Evolutionary conservation across 2,888 invertebrate species (phyloP), one percentile per base, ranked within the genome.

Genomic region (Drosophila pseudotalamancana): DNA sequence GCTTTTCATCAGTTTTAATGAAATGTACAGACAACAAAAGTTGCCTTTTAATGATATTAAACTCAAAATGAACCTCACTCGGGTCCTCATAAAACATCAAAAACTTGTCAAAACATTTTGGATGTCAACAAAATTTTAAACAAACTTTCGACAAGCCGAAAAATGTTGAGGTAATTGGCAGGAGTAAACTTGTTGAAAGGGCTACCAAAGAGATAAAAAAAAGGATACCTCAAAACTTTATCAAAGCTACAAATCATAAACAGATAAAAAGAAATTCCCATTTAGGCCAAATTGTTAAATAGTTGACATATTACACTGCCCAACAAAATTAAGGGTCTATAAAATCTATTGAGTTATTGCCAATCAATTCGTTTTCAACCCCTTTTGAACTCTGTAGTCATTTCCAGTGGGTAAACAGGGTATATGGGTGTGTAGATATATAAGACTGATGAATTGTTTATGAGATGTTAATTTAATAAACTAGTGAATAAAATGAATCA

Each of bases 11-110:
- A 50, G 50, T 21, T 56, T 72, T 79, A 84, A 88, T 88, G 43
- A 69, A 84, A 70, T 63, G 63, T 55, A 63, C 84, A 85, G 84
- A 85, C 88, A 87, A 85, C 88, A 88, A 88, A 86, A 88, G 78
- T 75, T 46, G 19, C 50, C 42, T 59, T 42, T 73, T 61, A 86
- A 83, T 86, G 60, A 61, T 48, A 62, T 66, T 59, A 37, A 73
- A 77, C 32, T 8, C 25, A 25, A 8, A 6, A 9, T 9, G n/a
- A n/a, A n/a, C n/a, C n/a, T n/a, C n/a, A n/a, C n/a, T n/a, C n/a
- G n/a, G n/a, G n/a, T n/a, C n/a, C n/a, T n/a, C n/a, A n/a, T n/a
- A n/a, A n/a, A n/a, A n/a, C n/a, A n/a, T n/a, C 21, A 5, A 32
- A 32, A 49, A 72, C 18, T 45, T 65, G 51, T 42, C 39, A 32